phyloP scores from a whole-genome alignment of 2,888 invertebrate genomes.

The Neoitamus cyanurus region DNA sequence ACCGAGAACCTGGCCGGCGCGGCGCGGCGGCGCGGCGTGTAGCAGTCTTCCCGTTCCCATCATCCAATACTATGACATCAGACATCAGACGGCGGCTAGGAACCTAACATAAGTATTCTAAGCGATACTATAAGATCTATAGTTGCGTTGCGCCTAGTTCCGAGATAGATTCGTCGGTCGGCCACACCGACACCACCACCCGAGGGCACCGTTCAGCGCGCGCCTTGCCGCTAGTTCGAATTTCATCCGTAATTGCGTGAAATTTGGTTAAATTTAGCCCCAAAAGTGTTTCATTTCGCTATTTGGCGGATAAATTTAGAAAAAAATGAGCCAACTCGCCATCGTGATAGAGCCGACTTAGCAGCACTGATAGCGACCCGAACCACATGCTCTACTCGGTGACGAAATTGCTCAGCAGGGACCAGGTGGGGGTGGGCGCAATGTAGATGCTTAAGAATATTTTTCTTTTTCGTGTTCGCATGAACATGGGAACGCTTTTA shows the following conservation, averaged over 20 bases:
- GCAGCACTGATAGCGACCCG: neutral
- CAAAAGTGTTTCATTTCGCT: constrained; percentile 46
- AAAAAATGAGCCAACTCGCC: constrained; percentile 30
- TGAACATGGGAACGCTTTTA: neutral
- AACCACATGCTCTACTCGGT: neutral
- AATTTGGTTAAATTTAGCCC: constrained; percentile 44
- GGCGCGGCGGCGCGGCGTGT: neutral
- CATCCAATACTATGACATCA: constrained; percentile 32
- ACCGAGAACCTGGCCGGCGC: neutral
- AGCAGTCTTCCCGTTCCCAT: neutral
- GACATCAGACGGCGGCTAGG: constrained; percentile 17
- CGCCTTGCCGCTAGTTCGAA: constrained; percentile 34
- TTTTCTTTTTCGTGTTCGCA: neutral
- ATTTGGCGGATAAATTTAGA: constrained; percentile 42
- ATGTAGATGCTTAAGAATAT: neutral
- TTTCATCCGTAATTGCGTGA: constrained; percentile 47
- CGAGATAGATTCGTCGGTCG: neutral
- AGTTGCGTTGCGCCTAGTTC: neutral
- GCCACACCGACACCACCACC: neutral
- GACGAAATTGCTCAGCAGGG: neutral
- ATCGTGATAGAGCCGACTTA: neutral
- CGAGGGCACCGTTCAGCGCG: neutral
- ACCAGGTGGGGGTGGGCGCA: neutral
- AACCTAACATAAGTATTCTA: neutral
- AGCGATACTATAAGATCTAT: neutral